Conservation (phyloP, 2,888 invertebrate species). For the Nephrotoma guestfalica region DNA sequence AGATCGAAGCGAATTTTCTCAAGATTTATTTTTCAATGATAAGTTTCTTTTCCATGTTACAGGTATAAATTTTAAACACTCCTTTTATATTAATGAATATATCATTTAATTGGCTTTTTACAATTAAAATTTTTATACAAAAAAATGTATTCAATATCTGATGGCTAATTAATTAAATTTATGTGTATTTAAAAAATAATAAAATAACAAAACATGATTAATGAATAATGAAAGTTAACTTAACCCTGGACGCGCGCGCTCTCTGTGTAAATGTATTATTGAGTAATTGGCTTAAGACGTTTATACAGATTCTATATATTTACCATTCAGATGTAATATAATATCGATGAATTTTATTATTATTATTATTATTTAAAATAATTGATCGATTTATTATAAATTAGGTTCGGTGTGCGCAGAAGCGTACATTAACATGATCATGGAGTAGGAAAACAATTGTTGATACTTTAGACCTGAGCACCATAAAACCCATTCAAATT, state of each 20-base stretch:
- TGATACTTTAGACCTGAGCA: no score
- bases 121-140: not conserved
- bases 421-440: no score
- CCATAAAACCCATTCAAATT: no score
- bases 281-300: not conserved
- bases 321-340: not conserved
- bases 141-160: not conserved
- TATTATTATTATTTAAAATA: not conserved
- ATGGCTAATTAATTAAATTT: not conserved
- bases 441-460: no score
- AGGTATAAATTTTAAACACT: not conserved
- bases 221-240: not conserved
- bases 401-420: no score
- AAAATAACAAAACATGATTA: not conserved
- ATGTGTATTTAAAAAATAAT: not conserved
- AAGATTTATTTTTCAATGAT: not conserved
- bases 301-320: not conserved
- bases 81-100: not conserved
- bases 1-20: not conserved
- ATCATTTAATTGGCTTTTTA: not conserved
- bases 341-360: not conserved
- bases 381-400: not conserved
- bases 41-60: not conserved
- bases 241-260: not conserved
- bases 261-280: not conserved